These are phyloP conservation scores for Coilia nasus DNA, from an alignment of 2,797 vertebrate genomes.

Conservation along the genomic window DNA sequence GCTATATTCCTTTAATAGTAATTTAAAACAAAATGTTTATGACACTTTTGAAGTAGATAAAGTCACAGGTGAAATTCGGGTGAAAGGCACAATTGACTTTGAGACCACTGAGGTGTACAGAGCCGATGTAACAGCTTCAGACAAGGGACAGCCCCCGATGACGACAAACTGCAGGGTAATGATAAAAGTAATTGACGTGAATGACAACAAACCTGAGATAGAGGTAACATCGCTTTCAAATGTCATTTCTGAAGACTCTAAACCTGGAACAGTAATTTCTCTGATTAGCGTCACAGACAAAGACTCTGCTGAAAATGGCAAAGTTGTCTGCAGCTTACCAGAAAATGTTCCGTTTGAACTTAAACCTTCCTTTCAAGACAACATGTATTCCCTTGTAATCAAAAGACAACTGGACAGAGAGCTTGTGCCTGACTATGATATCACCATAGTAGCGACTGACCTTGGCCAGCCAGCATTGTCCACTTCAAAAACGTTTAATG, in stretches of 20 bases:
- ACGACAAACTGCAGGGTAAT: slow-evolving; percentile 61
- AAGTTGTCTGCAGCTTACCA: slow-evolving; percentile 57
- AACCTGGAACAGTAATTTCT: slow-evolving; percentile 63
- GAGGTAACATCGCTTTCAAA: slow-evolving; percentile 61
- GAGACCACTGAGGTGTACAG: slow-evolving; percentile 57
- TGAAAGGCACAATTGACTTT: slow-evolving; percentile 63
- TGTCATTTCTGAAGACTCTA: slow-evolving; percentile 54
- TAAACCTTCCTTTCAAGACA: slow-evolving; percentile 65
- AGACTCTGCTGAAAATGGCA: slow-evolving; percentile 61
- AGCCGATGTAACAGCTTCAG: no score
- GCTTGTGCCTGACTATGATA: slow-evolving; percentile 56
- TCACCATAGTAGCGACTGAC: slow-evolving; percentile 66
- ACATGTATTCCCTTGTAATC: slow-evolving; percentile 63
- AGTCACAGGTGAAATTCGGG: slow-evolving; percentile 58
- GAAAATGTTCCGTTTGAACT: slow-evolving; percentile 61
- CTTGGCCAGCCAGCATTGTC: slow-evolving; percentile 65
- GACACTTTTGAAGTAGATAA: slow-evolving; percentile 59
- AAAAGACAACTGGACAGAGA: slow-evolving; percentile 65
- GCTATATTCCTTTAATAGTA: slow-evolving; percentile 54
- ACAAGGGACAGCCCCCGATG: slow-evolving; percentile 64
- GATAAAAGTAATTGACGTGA: slow-evolving; percentile 63
- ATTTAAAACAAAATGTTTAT: slow-evolving; percentile 45
- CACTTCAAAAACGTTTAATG: slow-evolving; percentile 58
- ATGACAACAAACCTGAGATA: slow-evolving; percentile 68
- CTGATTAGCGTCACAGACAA: slow-evolving; percentile 63